These are phyloP conservation scores for Carapus acus DNA, from an alignment of 2,797 vertebrate species.

Conservation along the genomic window DNA sequence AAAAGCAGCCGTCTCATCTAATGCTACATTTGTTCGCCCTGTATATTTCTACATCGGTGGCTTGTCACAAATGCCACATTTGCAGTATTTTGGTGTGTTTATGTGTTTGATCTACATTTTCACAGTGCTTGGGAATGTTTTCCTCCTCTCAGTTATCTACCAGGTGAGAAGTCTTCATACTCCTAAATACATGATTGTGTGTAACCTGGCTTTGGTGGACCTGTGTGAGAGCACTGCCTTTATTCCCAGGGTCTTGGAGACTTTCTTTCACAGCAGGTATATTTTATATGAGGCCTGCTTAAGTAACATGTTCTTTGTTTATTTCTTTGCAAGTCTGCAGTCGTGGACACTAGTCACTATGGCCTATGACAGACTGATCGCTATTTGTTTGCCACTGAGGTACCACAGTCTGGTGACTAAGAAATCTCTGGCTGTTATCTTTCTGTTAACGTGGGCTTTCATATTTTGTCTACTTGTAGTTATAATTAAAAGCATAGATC, in stretches of 20 bases:
- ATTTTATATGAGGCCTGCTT: constrained; percentile 50
- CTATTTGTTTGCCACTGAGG: constrained; percentile 46
- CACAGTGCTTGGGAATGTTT: constrained; percentile 51
- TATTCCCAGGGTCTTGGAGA: constrained; percentile 51
- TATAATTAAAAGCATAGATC: too few species aligned
- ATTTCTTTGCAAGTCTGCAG: constrained; percentile 30
- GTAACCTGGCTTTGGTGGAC: constrained; percentile 55
- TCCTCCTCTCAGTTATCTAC: constrained; percentile 55
- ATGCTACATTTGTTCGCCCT: constrained; percentile 48
- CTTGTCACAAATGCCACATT: constrained; percentile 45
- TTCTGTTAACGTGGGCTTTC: too few species aligned
- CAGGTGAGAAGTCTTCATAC: constrained; percentile 48
- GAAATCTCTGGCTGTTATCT: too few species aligned
- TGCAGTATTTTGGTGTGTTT: constrained; percentile 49
- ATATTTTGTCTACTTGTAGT: too few species aligned
- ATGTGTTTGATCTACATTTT: constrained; percentile 54
- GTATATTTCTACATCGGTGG: constrained; percentile 50
- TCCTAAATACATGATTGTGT: constrained; percentile 57
- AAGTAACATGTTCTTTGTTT: constrained; percentile 53
- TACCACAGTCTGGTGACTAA: too few species aligned
- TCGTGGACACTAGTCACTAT: constrained; percentile 50
- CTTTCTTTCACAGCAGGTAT: constrained; percentile 40
- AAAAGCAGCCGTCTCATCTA: constrained; percentile 1
- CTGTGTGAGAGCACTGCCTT: constrained; percentile 58
- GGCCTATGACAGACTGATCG: constrained; percentile 55